These are phyloP conservation scores for Mythimna vitellina DNA, from an alignment of 2,888 invertebrate genomes.

Conservation along the genomic window DNA sequence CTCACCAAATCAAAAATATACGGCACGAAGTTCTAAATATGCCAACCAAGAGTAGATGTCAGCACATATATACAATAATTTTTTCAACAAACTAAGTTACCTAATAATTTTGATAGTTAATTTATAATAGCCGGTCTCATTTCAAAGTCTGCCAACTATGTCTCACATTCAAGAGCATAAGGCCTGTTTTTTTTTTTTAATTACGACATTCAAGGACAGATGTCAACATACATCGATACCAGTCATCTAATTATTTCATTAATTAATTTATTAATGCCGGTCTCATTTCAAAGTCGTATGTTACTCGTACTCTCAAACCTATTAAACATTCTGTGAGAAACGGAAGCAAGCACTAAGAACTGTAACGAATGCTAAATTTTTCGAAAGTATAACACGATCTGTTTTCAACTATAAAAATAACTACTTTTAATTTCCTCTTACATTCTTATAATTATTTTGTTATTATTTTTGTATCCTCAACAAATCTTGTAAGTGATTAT, in stretches of 20 bases:
- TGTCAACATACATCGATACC: neutral
- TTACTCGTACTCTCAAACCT: conserved; percentile 15
- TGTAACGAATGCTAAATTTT: conserved; percentile 58
- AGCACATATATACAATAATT: no score
- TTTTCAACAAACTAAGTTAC: no score
- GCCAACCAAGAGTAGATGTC: no score
- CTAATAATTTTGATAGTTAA: neutral
- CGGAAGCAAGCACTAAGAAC: conserved; percentile 47
- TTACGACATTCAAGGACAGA: neutral
- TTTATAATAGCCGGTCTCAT: neutral
- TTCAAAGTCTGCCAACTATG: neutral
- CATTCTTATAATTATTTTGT: conserved; percentile 31
- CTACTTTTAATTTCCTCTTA: conserved; percentile 49
- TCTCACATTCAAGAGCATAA: neutral
- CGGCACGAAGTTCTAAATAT: no score
- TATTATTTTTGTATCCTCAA: conserved; percentile 41
- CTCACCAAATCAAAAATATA: neutral
- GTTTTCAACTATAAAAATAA: conserved; percentile 35
- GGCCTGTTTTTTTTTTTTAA: neutral
- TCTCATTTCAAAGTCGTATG: conserved; percentile 22
- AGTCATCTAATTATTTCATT: conserved; percentile 6
- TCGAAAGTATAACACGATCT: conserved; percentile 59
- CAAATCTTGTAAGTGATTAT: no score
- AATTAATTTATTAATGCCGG: conserved; percentile 6
- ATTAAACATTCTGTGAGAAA: conserved; percentile 43